Evolutionary conservation across 2,797 vertebrate genomes (phyloP), one percentile per base, ranked within the genome.

Genomic region (Micropoecilia bifurca): DNA sequence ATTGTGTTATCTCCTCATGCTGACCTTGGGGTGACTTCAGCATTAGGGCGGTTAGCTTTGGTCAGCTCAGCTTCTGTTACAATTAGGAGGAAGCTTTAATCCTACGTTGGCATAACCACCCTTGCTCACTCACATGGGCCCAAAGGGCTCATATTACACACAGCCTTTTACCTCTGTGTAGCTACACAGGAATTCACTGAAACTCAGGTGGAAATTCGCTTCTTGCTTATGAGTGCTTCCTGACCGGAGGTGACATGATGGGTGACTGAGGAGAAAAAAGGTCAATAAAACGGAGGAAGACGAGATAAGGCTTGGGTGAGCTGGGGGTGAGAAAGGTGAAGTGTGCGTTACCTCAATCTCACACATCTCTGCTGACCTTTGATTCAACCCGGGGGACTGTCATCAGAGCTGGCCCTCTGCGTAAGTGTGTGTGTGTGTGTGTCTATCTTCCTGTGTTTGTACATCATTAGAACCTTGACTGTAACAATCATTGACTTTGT

Each of bases 31-130:
- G 92, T 95, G 93, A 93, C 90, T 92, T 88, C 83, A 85, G 91
- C 87, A 89, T 93, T 88, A 93, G 88, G 89, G 91, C 81, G 83
- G 90, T 93, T 92, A 90, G 90, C 86, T 85, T 82, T 91, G 93
- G 93, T 95, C 93, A 95, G 91, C 90, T 80, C 80, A 80, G 95
- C 93, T 96, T 96, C 94, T 88, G 93, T 97, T 96, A 96, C 95
- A 95, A 94, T 96, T 95, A 96, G 91, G 92, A 92, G 93, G 95
- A 95, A 95, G 91, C 91, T 95, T 94, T 87, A 94, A 33, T 95
- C 93, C 94, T 91, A 89, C 90, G 73, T 80, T 84, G 91, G 90
- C 87, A 91, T 89, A 89, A 87, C 84, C 30, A 7, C 78, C 50
- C 81, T 46, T 47, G 59, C 68, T 28, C 68, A 6, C 63, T 63